Evolutionary conservation across 1,140 invertebrate genomes (phyloP).

Genomic region (Whitmania pigra): DNA sequence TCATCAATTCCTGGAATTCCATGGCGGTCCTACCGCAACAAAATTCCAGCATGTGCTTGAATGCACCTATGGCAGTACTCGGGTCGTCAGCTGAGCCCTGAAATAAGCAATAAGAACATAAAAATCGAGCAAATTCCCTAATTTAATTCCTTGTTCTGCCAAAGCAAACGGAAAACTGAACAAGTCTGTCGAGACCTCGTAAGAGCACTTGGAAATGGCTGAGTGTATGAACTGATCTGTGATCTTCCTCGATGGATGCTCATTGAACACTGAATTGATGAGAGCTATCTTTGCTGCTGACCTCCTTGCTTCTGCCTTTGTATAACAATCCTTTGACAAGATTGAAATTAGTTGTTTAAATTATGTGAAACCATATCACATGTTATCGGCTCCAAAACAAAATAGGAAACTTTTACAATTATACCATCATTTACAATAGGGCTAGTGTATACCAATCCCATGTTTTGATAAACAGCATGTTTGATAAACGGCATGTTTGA

Average conservation of each 20-base stretch:
- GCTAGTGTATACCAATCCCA: too few species aligned
- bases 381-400: too few species aligned
- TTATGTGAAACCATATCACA: too few species aligned
- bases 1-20: slow-evolving; percentile 92
- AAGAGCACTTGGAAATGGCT: slow-evolving; percentile 58
- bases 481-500: too few species aligned
- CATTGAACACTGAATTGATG: slow-evolving; percentile 93
- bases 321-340: slow-evolving; percentile 61
- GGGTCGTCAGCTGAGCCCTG: slow-evolving; percentile 44
- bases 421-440: too few species aligned
- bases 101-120: too few species aligned
- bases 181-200: too few species aligned
- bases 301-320: slow-evolving; percentile 78
- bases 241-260: slow-evolving; percentile 80
- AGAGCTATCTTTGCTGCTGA: slow-evolving; percentile 87
- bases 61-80: slow-evolving; percentile 76
- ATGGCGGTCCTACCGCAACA: slow-evolving; percentile 85
- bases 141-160: too few species aligned
- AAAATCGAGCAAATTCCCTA: too few species aligned
- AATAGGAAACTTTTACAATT: too few species aligned
- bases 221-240: slow-evolving; percentile 87
- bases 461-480: too few species aligned
- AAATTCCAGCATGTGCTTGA: slow-evolving; percentile 83
- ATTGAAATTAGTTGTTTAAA: slow-evolving; percentile 21
- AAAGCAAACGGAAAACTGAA: too few species aligned